Evolutionary conservation across 2,888 invertebrate genomes (phyloP).

Genomic region (Entomobrya multifasciata): DNA sequence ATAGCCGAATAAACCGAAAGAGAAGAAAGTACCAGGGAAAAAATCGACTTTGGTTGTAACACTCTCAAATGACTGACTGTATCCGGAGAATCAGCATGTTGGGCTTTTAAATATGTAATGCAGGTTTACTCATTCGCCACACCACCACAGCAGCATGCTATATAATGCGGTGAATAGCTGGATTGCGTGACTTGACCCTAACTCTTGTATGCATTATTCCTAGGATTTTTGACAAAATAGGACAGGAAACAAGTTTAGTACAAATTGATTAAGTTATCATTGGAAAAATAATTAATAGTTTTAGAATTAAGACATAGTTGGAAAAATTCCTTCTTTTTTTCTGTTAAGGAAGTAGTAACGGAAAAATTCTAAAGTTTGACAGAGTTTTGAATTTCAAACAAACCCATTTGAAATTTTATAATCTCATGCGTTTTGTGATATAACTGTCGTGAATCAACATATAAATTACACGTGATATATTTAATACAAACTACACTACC

Average conservation of each 20-base stretch:
- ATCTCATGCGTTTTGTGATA: no score
- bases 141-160: no score
- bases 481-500: no score
- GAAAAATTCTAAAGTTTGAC: no score
- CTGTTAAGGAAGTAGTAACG: no score
- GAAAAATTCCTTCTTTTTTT: background rate
- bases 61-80: conserved; percentile 3
- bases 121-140: background rate
- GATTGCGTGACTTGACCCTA: conserved; percentile 50
- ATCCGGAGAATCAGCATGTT: background rate
- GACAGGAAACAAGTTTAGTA: conserved; percentile 36
- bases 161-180: background rate
- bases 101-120: conserved; percentile 21
- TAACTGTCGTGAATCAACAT: no score
- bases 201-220: conserved; percentile 41
- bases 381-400: no score
- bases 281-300: no score
- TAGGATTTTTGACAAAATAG: conserved; percentile 37
- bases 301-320: no score
- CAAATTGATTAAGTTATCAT: conserved; percentile 20
- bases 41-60: background rate
- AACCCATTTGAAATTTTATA: no score
- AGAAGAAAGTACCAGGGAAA: background rate
- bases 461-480: no score
- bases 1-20: background rate